Base-by-base conservation (phyloP, 2,113 vertebrate genomes). In the Scatophagus argus region DNA sequence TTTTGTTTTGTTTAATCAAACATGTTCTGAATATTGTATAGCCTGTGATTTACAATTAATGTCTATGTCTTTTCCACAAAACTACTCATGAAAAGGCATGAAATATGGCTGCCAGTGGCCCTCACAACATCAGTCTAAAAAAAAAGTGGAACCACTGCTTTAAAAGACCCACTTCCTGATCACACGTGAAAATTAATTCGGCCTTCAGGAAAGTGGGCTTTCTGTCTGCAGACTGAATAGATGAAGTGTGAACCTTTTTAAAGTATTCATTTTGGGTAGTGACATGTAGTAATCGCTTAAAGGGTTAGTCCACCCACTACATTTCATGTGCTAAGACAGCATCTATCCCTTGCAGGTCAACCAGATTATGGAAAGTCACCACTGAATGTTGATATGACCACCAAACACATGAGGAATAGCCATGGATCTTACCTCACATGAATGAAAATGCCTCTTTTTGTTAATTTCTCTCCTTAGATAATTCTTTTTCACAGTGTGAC, bases 401-500 rank as follows among this genome's bases (percentile, higher is more conserved):
- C 16, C 44, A 61, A 39, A 41, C 39, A 2, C 21, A 16, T n/a
- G 10, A 49, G 23, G n/a, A 47, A 10, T 23, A 36, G 23, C 7
- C 3, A n/a, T 6, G 0, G 1, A 2, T 43, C 3, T 43, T 54
- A 46, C 25, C n/a, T 56, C 14, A 27, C n/a, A 56, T 23, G 12
- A 8, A 11, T 64, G 6, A 81, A 74, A 38, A 65, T n/a, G 0
- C 8, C 5, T 21, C 32, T 47, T 25, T 10, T 38, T 11, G 7
- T 11, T 59, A 2, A 7, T 61, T 82, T 71, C 29, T 64, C 23
- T 66, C 44, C 58, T 16, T 71, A 95, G 95, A 81, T 94, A 14
- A 93, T 94, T 67, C 89, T 95, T 41, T 95, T 95, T 67, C 94
- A 92, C 86, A 93, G 80, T 0, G 93, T 95, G 47, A 94, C 93